Base-by-base conservation (phyloP, 2,888 invertebrate species). In the Panorpa germanica region DNA sequence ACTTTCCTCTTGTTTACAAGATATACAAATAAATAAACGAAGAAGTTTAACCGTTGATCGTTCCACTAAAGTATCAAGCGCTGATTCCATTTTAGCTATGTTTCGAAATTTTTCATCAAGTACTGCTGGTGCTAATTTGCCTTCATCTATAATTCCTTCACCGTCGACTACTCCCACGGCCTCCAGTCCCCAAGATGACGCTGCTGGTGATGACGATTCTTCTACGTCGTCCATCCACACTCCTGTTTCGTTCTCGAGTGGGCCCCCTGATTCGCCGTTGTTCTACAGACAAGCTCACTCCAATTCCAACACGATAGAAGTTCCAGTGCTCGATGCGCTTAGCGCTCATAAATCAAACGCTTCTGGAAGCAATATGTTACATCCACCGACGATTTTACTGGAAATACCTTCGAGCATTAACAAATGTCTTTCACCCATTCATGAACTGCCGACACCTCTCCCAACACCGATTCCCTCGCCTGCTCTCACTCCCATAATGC, bases 81-180 rank as follows among this genome's bases (percentile, higher is more conserved):
- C 80, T 7, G 80, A 81, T 50, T 78, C 78, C 2, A 73, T 80
- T 38, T 52, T 78, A 36, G 75, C 77, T 7, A 77, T 80, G 72
- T 76, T 80, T 47, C 59, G 73, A 32, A 76, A 72, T 45, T 74
- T 75, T 46, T 70, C 74, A 11, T 70, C 72, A 12, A 64, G 68
- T 28, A 65, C 63, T 33, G 64, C 66, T 3, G 65, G 64, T 33
- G 58, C 58, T 10, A 67, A 67, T 34, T 49, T 65, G 33, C 62
- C 66, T 3, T 63, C 71, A 15, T 70, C 72, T 4, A 58, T 69
- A 26, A 65, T 63, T 31, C 55, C 70, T 2, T 71, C 74, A 5
- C 64, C 69, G 12, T 73, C 72, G 5, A 73, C 73, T 28, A 72
- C 73, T 13, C 77, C 76, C 9, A 74, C 74, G 13, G 71, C 72